Conservation (phyloP, 1,140 invertebrate genomes). For the Neodiprion fabricii region DNA sequence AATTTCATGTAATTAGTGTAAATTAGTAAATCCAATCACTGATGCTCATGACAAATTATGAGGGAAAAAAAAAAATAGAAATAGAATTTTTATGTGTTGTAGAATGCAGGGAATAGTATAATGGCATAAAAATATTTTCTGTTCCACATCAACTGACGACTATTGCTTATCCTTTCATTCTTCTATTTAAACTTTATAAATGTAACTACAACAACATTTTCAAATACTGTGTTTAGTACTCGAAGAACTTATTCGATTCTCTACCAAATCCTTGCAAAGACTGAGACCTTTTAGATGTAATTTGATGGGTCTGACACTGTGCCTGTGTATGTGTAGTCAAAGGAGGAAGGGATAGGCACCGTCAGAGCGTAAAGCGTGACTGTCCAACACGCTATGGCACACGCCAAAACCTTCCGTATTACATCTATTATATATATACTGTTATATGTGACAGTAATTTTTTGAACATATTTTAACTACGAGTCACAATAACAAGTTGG, state of each 20-base stretch:
- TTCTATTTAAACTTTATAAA: neutral
- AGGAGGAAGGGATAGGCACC: slow-evolving; percentile 60
- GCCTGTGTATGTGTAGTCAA: slow-evolving; percentile 31
- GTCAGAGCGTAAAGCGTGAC: slow-evolving; percentile 60
- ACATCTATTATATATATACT: neutral
- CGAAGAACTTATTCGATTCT: neutral
- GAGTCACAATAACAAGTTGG: no score
- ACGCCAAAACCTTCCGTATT: slow-evolving; percentile 52
- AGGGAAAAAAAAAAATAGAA: no score
- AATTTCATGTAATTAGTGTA: no score
- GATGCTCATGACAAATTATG: no score
- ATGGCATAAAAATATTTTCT: no score
- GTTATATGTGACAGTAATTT: neutral
- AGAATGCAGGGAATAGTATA: no score
- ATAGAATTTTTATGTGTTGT: no score
- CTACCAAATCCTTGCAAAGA: neutral
- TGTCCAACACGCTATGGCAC: slow-evolving; percentile 51
- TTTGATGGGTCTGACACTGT: slow-evolving; percentile 48
- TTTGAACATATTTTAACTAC: neutral
- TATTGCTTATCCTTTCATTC: no score
- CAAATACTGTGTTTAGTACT: neutral
- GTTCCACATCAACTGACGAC: no score
- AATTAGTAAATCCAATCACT: no score
- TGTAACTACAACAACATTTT: neutral
- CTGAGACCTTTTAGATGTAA: slow-evolving; percentile 30